Conservation (phyloP, 2,113 vertebrate genomes). For the Anguilla japonica region DNA sequence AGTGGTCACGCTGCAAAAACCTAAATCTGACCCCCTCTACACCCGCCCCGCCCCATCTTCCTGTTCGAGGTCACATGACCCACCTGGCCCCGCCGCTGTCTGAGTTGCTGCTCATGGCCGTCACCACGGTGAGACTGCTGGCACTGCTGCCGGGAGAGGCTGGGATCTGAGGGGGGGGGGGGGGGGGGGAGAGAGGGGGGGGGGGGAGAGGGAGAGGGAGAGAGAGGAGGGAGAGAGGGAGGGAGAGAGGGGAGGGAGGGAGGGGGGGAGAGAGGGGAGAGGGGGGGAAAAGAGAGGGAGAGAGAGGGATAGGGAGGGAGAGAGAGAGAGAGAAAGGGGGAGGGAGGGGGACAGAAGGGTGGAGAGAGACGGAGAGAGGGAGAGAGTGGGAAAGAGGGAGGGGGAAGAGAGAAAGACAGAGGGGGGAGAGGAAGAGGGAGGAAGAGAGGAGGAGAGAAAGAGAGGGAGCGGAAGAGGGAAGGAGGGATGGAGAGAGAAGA, state of each 20-base stretch:
- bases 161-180: constrained; percentile 69
- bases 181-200: too few species aligned
- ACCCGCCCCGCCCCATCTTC: not conserved
- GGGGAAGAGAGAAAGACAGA: not conserved
- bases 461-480: not conserved
- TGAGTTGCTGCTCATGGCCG: constrained; percentile 82
- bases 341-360: too few species aligned
- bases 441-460: not conserved
- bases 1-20: too few species aligned
- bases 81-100: constrained; percentile 81
- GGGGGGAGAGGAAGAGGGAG: not conserved
- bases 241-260: too few species aligned
- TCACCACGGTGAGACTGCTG: constrained; percentile 88
- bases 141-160: constrained; percentile 84
- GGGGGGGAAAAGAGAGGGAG: too few species aligned
- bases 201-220: too few species aligned
- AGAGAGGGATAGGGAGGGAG: too few species aligned
- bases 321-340: too few species aligned
- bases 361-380: too few species aligned
- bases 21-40: not conserved
- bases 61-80: constrained; percentile 7
- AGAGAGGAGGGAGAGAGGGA: too few species aligned
- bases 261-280: too few species aligned
- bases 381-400: too few species aligned
- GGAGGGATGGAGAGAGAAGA: not conserved